phyloP scores from a whole-genome alignment of 1,140 invertebrate species.

The Prorops nasuta region DNA sequence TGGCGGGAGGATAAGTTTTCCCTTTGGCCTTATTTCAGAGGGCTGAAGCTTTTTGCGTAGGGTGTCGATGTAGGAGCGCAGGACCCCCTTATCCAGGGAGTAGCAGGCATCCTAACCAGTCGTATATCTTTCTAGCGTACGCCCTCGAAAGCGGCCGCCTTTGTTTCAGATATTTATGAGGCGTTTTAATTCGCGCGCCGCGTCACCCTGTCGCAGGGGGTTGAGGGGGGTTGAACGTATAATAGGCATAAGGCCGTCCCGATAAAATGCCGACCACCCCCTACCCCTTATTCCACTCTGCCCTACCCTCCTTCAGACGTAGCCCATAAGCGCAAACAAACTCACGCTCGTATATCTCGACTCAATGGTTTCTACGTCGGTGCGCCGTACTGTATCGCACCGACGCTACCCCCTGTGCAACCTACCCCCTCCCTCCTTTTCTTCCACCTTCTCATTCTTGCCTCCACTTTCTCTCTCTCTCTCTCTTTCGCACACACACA shows the following conservation, averaged over 20 bases:
- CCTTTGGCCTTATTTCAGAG: neutral
- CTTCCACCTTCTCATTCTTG: neutral
- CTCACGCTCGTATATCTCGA: constrained; percentile 41
- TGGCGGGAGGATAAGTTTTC: too few species aligned
- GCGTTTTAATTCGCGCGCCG: constrained; percentile 56
- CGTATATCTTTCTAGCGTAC: constrained; percentile 54
- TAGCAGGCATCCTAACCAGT: constrained; percentile 36
- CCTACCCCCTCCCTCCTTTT: neutral
- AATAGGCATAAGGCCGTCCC: constrained; percentile 51
- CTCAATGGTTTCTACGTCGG: constrained; percentile 35
- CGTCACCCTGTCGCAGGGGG: constrained; percentile 37
- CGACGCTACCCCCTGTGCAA: neutral
- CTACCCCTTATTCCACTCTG: neutral
- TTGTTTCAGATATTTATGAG: constrained; percentile 60
- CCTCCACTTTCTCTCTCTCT: constrained; percentile 2
- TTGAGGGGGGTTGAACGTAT: constrained; percentile 32
- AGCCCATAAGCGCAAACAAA: constrained; percentile 44
- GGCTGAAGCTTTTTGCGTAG: neutral
- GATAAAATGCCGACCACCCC: constrained; percentile 40
- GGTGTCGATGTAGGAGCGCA: neutral
- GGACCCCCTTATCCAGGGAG: constrained; percentile 24
- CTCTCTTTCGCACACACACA: neutral
- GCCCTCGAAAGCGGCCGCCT: constrained; percentile 55
- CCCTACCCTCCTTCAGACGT: constrained; percentile 29
- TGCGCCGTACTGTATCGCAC: constrained; percentile 23